phyloP scores from a whole-genome alignment of 2,113 vertebrate genomes.

The Pagrus major region DNA sequence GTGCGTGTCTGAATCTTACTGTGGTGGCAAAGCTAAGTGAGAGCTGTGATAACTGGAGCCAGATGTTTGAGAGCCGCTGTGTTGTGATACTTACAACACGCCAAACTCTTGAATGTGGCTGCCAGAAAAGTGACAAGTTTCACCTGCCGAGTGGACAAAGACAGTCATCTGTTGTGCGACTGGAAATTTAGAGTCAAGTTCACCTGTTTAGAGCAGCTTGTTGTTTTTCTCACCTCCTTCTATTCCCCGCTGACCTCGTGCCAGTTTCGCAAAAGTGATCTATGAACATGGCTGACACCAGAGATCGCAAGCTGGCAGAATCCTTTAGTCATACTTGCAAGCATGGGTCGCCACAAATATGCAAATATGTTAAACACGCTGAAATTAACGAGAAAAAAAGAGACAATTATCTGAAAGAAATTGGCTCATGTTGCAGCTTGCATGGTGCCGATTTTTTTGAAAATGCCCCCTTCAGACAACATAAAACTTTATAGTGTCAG shows the following conservation, averaged over 20 bases:
- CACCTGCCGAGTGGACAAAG: constrained; percentile 21
- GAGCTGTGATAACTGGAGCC: constrained; percentile 66
- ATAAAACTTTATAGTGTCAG: not conserved
- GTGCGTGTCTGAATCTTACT: constrained; percentile 37
- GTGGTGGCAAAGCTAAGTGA: constrained; percentile 61
- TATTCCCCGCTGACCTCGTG: not conserved
- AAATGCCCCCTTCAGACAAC: not conserved
- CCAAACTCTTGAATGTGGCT: constrained; percentile 10
- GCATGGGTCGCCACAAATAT: not conserved
- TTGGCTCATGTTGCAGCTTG: not conserved
- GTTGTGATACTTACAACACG: constrained; percentile 39
- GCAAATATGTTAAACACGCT: not conserved
- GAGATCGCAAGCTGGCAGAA: not conserved
- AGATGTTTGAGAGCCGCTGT: constrained; percentile 66
- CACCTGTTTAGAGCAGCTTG: not conserved
- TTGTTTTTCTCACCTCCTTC: not conserved
- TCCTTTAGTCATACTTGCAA: not conserved
- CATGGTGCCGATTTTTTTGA: not conserved
- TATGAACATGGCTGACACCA: not conserved
- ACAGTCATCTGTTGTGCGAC: not conserved
- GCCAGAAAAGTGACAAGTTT: constrained; percentile 13
- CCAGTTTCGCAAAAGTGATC: not conserved
- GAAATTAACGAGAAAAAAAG: not conserved
- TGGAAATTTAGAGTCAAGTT: not conserved
- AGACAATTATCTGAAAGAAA: too few relatives aligned